Conservation (phyloP, 2,797 vertebrate genomes). For the Pseudochirops cupreus region DNA sequence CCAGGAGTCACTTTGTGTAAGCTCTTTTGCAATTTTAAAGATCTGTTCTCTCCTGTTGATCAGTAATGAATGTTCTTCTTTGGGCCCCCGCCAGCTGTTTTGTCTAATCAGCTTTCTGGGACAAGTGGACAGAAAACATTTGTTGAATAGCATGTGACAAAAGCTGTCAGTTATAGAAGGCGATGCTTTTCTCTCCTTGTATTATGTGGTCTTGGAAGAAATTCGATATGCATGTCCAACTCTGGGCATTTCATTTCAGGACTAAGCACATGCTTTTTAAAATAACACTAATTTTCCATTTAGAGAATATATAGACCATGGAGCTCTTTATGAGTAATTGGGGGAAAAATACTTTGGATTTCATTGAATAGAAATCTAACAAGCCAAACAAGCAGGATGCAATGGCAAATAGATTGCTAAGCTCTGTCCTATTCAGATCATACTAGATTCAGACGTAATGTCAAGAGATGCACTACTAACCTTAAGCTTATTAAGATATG, state of each 20-base stretch:
- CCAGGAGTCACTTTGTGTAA: constrained; percentile 39
- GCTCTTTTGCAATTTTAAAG: constrained; percentile 43
- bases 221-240: constrained; percentile 73
- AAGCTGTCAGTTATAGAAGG: constrained; percentile 58
- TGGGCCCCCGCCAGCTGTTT: constrained; percentile 53
- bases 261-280: constrained; percentile 62
- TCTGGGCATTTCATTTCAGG: constrained; percentile 64
- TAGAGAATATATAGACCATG: constrained; percentile 57
- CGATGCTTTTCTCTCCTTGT: constrained; percentile 56
- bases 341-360: constrained; percentile 43
- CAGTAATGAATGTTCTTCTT: constrained; percentile 59
- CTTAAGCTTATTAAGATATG: background rate
- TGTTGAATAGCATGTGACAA: constrained; percentile 66
- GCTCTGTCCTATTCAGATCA: constrained; percentile 8
- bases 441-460: no score
- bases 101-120: constrained; percentile 62
- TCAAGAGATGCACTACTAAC: background rate
- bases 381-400: constrained; percentile 18
- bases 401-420: constrained; percentile 36
- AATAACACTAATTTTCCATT: constrained; percentile 77
- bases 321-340: constrained; percentile 43
- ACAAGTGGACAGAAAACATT: constrained; percentile 71
- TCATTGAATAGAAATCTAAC: constrained; percentile 44
- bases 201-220: constrained; percentile 52
- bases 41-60: constrained; percentile 46